phyloP scores from a whole-genome alignment of 2,113 vertebrate genomes.

The Cygnus buccinator region DNA sequence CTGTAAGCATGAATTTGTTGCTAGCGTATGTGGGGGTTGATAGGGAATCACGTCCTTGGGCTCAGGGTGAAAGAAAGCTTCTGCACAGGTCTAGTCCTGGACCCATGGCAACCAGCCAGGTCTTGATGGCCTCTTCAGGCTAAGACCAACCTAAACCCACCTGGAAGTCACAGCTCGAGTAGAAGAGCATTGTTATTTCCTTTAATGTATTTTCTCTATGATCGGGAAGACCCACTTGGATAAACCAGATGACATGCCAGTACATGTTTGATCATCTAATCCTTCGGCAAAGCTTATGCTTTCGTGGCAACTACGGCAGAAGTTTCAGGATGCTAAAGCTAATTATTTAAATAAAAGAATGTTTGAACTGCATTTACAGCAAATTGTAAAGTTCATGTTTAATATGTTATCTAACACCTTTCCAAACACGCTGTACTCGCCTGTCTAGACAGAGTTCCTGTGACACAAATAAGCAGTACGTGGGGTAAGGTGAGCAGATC shows the following conservation, averaged over 20 bases:
- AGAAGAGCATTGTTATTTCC: not conserved
- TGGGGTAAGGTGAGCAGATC: not conserved
- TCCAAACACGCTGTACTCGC: accelerated
- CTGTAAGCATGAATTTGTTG: not conserved
- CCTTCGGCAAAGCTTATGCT: not conserved
- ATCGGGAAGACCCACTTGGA: not conserved
- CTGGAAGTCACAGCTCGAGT: not conserved
- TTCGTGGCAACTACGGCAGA: not conserved
- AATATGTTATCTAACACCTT: not conserved
- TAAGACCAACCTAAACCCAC: not conserved
- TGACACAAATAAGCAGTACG: not conserved
- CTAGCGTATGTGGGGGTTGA: accelerated
- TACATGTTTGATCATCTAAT: not conserved
- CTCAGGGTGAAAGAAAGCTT: not conserved
- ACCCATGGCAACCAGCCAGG: not conserved
- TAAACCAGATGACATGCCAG: not conserved
- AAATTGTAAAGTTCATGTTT: not conserved
- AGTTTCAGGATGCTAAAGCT: not conserved
- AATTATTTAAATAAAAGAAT: not conserved
- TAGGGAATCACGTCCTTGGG: accelerated
- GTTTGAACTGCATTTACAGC: not conserved
- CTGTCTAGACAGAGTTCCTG: not conserved
- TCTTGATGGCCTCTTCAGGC: not conserved
- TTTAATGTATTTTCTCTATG: not conserved
- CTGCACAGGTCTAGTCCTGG: not conserved